Conservation (phyloP, 2,888 invertebrate genomes). For the Nowickia ferox region DNA sequence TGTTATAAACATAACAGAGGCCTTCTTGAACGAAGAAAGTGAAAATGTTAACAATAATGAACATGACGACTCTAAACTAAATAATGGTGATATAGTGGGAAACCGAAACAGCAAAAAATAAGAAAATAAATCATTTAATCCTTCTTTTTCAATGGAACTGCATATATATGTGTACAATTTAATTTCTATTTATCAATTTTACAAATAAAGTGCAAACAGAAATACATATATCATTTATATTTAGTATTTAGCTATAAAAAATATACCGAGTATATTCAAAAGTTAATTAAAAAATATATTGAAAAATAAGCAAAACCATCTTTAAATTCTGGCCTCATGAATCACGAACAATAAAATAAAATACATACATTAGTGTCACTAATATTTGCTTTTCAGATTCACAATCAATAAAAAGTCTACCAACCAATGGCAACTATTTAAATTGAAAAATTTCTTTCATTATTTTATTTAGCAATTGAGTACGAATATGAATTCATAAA, state of each 20-base stretch:
- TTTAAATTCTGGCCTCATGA: neutral
- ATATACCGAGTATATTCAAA: conserved; percentile 67
- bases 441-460: too few relatives aligned
- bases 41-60: conserved; percentile 10
- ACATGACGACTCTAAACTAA: conserved; percentile 38
- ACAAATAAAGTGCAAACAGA: conserved; percentile 32
- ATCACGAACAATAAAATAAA: too few relatives aligned
- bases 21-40: conserved; percentile 31
- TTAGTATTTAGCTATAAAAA: conserved; percentile 49
- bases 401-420: too few relatives aligned
- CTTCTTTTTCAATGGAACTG: conserved; percentile 20
- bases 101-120: conserved; percentile 18
- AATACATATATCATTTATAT: conserved; percentile 12
- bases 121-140: conserved; percentile 3
- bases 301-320: neutral
- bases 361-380: too few relatives aligned
- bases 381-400: too few relatives aligned
- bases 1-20: conserved; percentile 33
- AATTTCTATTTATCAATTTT: conserved; percentile 44
- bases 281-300: conserved; percentile 41
- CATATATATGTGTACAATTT: conserved; percentile 40
- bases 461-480: too few relatives aligned
- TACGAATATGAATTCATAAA: too few relatives aligned
- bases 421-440: too few relatives aligned
- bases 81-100: conserved; percentile 44